phyloP scores from a whole-genome alignment of 2,113 vertebrate genomes.

The Rhynchomys soricoides region DNA sequence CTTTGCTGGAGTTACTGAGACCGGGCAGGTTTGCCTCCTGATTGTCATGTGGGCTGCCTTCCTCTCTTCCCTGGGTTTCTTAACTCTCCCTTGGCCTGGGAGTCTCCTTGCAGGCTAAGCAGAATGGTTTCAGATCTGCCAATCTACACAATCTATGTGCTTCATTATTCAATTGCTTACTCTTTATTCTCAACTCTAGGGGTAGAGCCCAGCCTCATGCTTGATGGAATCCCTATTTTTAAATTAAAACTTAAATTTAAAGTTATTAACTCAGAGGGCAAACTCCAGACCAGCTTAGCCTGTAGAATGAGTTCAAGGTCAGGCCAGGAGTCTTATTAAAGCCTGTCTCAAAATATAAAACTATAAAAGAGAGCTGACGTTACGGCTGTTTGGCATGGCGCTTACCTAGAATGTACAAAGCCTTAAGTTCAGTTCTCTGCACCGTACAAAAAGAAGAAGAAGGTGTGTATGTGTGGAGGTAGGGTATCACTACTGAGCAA shows the following conservation, averaged over 20 bases:
- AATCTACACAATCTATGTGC: rapidly evolving
- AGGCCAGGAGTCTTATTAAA: not conserved
- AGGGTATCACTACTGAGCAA: not conserved
- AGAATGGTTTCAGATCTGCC: not conserved
- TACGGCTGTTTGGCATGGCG: not conserved
- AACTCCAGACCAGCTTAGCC: not conserved
- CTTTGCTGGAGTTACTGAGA: not conserved
- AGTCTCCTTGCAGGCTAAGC: not conserved
- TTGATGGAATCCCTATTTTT: not conserved
- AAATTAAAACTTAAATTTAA: not conserved
- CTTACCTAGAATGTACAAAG: not conserved
- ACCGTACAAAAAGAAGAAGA: not conserved
- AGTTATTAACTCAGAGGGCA: not conserved
- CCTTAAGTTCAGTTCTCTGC: not conserved
- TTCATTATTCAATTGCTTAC: not conserved
- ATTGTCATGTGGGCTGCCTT: not conserved
- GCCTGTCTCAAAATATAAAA: not conserved
- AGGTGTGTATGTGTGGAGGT: not conserved
- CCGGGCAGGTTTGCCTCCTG: not conserved
- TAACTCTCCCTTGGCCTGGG: not conserved
- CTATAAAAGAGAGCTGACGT: not conserved
- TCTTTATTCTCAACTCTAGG: not conserved
- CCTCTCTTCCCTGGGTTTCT: not conserved
- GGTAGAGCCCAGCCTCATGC: not conserved
- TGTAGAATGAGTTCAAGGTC: not conserved